Conservation (phyloP, 2,797 vertebrate species). For the Parauchenoglanis ngamensis region DNA sequence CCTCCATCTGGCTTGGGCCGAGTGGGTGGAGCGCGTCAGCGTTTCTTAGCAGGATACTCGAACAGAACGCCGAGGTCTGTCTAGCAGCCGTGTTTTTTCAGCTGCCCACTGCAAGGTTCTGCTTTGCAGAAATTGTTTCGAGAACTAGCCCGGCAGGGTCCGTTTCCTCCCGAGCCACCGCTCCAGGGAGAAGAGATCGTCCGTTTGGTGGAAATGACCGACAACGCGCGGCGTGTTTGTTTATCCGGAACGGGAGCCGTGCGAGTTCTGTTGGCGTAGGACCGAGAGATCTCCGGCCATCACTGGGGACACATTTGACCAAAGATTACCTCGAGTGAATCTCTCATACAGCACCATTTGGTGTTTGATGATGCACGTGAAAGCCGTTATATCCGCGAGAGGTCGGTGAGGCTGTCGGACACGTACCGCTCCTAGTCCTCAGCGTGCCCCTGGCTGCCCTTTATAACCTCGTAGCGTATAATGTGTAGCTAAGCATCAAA, state of each 20-base stretch:
- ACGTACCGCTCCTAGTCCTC: background rate
- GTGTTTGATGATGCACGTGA: background rate
- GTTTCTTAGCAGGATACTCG: slow-evolving; percentile 67
- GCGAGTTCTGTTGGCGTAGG: slow-evolving; percentile 28
- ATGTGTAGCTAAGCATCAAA: no score
- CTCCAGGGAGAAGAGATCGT: slow-evolving; percentile 50
- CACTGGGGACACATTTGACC: slow-evolving; percentile 17
- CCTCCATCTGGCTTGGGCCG: slow-evolving; percentile 59
- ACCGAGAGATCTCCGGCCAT: background rate
- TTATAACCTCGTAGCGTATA: background rate
- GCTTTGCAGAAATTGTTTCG: slow-evolving; percentile 63
- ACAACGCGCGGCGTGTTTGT: slow-evolving; percentile 40
- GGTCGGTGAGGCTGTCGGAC: background rate
- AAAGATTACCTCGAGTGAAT: background rate
- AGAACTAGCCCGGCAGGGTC: slow-evolving; percentile 55
- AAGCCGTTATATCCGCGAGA: background rate
- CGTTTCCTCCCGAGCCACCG: slow-evolving; percentile 52
- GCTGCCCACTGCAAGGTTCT: slow-evolving; percentile 65
- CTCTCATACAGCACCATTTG: background rate
- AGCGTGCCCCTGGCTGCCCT: background rate
- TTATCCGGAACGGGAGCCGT: slow-evolving; percentile 33
- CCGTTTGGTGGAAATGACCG: slow-evolving; percentile 35
- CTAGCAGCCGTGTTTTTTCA: slow-evolving; percentile 75
- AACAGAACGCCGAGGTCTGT: slow-evolving; percentile 67
- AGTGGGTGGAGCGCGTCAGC: slow-evolving; percentile 64